Conservation (phyloP, 2,113 vertebrate genomes). For the Charadrius vociferus region DNA sequence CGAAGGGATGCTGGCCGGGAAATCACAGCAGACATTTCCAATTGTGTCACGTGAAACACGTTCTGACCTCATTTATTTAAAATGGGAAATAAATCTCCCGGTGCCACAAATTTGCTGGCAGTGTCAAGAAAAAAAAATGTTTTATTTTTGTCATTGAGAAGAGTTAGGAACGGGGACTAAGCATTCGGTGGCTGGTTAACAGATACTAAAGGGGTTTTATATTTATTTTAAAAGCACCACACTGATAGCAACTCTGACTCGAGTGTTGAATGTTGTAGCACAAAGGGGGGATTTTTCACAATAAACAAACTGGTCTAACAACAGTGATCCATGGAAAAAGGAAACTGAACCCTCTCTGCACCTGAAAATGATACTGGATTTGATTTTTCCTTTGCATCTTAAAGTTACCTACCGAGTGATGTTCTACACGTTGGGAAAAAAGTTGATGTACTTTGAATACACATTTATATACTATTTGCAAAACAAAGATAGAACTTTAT, state of each 20-base stretch:
- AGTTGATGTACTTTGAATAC: neutral
- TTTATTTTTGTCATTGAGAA: neutral
- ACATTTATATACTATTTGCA: neutral
- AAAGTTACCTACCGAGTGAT: neutral
- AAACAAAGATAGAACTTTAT: neutral
- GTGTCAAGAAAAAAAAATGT: neutral
- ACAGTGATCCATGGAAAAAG: neutral
- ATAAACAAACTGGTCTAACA: neutral
- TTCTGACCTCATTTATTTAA: neutral
- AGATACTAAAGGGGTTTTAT: neutral
- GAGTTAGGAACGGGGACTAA: neutral
- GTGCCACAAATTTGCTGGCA: neutral
- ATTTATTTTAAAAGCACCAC: neutral
- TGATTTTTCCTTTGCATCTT: neutral
- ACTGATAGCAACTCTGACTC: too few species aligned
- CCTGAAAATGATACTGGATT: neutral
- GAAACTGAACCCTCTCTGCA: neutral
- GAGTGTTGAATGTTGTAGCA: neutral
- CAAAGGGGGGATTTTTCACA: neutral
- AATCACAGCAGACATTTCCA: neutral
- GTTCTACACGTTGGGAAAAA: neutral
- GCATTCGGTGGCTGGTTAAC: neutral
- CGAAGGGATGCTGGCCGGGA: neutral
- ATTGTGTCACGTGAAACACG: neutral
- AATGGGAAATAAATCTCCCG: neutral